phyloP scores from a whole-genome alignment of 2,888 invertebrate genomes.

The Netelia melanura region DNA sequence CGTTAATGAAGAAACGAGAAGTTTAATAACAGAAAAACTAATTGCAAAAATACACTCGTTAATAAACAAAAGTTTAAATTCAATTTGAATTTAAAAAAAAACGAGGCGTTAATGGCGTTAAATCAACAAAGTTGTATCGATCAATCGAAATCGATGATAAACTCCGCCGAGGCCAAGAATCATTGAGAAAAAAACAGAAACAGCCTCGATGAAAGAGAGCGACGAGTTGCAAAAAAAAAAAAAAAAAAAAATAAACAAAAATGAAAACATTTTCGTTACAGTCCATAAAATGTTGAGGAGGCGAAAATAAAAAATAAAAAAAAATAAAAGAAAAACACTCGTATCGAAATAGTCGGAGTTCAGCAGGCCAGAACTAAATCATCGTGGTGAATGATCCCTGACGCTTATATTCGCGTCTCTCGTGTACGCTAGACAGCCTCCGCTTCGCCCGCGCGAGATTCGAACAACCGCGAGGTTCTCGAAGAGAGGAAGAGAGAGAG shows the following conservation, averaged over 20 bases:
- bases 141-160: neutral
- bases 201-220: neutral
- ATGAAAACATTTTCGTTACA: neutral
- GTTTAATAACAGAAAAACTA: neutral
- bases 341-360: slow-evolving; percentile 23
- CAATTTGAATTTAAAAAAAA: neutral
- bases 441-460: neutral
- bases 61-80: neutral
- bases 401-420: slow-evolving; percentile 31
- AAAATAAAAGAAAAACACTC: slow-evolving; percentile 15
- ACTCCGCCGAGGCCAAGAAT: too few species aligned
- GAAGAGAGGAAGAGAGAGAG: slow-evolving; percentile 26
- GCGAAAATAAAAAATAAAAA: neutral
- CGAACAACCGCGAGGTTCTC: slow-evolving; percentile 7
- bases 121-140: neutral
- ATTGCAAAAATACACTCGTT: neutral
- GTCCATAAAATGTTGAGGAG: slow-evolving; percentile 11
- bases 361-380: slow-evolving; percentile 63
- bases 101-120: neutral
- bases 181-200: neutral
- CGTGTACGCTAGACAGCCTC: neutral
- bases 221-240: neutral
- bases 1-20: neutral
- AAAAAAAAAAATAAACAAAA: neutral
- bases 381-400: slow-evolving; percentile 59